These are phyloP conservation scores for Neodiprion pinetum DNA, from an alignment of 1,140 invertebrate genomes.

Conservation along the genomic window DNA sequence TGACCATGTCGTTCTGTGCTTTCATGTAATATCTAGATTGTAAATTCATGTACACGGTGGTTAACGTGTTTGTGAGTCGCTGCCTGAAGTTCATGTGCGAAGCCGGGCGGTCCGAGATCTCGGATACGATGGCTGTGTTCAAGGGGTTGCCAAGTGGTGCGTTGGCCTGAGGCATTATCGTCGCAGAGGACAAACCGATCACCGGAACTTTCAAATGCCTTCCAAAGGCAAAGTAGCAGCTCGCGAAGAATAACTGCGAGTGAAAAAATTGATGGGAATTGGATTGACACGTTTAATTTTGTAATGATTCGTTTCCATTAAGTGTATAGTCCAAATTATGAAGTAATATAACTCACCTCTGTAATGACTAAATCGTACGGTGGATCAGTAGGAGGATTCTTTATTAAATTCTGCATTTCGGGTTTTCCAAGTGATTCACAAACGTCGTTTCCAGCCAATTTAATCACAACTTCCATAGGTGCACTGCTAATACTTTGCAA, in stretches of 20 bases:
- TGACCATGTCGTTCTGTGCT: conserved; percentile 47
- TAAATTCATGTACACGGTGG: conserved; percentile 5
- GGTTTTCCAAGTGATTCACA: conserved; percentile 34
- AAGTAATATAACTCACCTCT: conserved; percentile 31
- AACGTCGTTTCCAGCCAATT: conserved; percentile 31
- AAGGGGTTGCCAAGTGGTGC: conserved; percentile 33
- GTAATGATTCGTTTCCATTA: not conserved
- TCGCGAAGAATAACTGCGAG: conserved; percentile 37
- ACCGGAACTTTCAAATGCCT: conserved; percentile 29
- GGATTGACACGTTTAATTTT: not conserved
- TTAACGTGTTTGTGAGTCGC: conserved; percentile 38
- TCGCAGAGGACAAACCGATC: conserved; percentile 29
- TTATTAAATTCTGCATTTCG: conserved; percentile 32
- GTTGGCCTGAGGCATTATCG: conserved; percentile 31
- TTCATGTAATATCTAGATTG: not conserved
- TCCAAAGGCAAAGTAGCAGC: conserved; percentile 33
- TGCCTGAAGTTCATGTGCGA: conserved; percentile 44
- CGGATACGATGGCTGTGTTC: conserved; percentile 43
- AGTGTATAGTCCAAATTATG: not conserved
- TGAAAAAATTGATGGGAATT: conserved; percentile 10
- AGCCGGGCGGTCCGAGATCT: conserved; percentile 34
- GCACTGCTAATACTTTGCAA: conserved; percentile 21
- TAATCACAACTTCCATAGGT: conserved; percentile 21
- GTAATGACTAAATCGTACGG: conserved; percentile 35
- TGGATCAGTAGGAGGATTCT: conserved; percentile 32